A percentile compares a stretch with the other conserved stretches of the same genome.
These are phyloP conservation scores for Belonocnema kinseyi DNA, from an alignment of 1,140 invertebrate genomes.

Conservation along the genomic window DNA sequence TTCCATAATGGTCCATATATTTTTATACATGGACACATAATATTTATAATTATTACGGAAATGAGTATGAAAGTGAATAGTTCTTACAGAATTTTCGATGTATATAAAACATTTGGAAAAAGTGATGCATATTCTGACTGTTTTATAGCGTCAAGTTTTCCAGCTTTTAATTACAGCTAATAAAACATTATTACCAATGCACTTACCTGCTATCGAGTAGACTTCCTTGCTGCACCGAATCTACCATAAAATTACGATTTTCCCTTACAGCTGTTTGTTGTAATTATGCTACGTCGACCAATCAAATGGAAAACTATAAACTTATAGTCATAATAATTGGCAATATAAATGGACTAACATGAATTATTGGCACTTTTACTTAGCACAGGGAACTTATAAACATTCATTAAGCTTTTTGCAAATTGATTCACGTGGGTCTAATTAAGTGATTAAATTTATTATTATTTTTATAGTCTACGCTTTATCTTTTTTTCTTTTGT, in stretches of 20 bases:
- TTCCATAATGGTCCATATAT: conserved; percentile 49
- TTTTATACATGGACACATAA: conserved; percentile 25
- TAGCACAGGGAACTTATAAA: too few relatives aligned
- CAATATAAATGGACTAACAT: not conserved
- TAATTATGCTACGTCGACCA: not conserved
- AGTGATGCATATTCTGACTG: not conserved
- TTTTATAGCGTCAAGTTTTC: not conserved
- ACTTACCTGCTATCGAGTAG: not conserved
- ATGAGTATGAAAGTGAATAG: conserved; percentile 34
- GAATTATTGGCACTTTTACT: not conserved
- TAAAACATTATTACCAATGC: conserved; percentile 15
- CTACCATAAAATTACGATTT: too few relatives aligned
- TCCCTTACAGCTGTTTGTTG: not conserved
- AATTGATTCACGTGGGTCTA: not conserved
- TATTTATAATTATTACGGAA: conserved; percentile 53
- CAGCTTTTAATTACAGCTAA: not conserved
- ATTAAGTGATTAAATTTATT: conserved; percentile 2
- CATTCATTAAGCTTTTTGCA: not conserved
- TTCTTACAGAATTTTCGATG: conserved; percentile 37
- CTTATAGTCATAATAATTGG: not conserved
- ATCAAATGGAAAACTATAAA: not conserved
- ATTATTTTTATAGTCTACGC: not conserved
- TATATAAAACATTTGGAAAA: conserved; percentile 37
- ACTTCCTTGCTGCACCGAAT: not conserved
- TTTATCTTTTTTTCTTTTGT: not conserved